These are phyloP conservation scores for Apotomis turbidana DNA, from an alignment of 2,888 invertebrate species.

Conservation along the genomic window DNA sequence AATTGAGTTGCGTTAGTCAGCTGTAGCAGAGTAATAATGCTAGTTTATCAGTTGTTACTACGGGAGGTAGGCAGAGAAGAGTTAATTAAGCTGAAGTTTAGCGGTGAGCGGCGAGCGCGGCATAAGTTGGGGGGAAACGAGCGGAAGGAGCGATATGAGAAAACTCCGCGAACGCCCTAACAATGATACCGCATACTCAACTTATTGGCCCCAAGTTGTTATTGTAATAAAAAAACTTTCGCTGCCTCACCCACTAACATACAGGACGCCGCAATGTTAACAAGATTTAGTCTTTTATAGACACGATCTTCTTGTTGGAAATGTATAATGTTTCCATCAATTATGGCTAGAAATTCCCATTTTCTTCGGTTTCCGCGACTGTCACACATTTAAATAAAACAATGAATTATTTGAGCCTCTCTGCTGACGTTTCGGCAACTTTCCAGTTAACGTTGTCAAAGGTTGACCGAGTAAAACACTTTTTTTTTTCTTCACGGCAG, in stretches of 20 bases:
- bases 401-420: no score
- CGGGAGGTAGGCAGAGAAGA: conserved; percentile 55
- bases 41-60: conserved; percentile 62
- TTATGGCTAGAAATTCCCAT: background rate
- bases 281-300: conserved; percentile 14
- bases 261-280: conserved; percentile 5
- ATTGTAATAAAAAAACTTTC: conserved; percentile 57
- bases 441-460: no score
- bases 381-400: background rate
- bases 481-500: no score
- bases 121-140: conserved; percentile 58
- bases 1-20: conserved; percentile 51
- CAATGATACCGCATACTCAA: conserved; percentile 60
- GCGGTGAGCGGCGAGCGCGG: conserved; percentile 50
- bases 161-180: conserved; percentile 60
- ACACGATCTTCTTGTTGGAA: background rate
- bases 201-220: conserved; percentile 62
- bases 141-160: conserved; percentile 67
- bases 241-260: background rate
- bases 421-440: no score
- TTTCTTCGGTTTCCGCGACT: background rate
- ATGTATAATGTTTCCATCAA: no score
- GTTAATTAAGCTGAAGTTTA: conserved; percentile 76
- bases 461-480: no score
- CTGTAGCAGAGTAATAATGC: conserved; percentile 55